These are phyloP conservation scores for Dasyornis broadbenti DNA, from an alignment of 2,113 vertebrate species.

Conservation along the genomic window DNA sequence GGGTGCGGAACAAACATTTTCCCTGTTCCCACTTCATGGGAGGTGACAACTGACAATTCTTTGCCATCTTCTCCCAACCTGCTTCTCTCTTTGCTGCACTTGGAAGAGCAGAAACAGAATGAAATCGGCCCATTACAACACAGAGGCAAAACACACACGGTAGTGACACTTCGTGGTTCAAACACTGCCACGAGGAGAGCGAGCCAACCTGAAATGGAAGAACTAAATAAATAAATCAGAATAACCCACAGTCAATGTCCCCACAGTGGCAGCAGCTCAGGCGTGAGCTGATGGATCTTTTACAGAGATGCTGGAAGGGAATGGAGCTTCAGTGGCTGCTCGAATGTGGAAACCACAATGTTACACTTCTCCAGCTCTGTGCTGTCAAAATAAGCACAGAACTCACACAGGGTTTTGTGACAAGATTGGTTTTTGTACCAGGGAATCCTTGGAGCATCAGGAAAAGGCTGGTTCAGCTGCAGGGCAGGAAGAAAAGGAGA, in stretches of 20 bases:
- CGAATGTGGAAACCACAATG: fast-evolving
- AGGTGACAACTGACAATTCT: neutral
- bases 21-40: neutral
- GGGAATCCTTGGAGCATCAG: neutral
- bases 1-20: fast-evolving
- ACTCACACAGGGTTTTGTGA: neutral
- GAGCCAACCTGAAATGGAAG: neutral
- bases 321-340: neutral
- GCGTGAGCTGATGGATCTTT: neutral
- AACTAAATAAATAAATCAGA: neutral
- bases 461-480: neutral
- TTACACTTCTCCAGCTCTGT: neutral
- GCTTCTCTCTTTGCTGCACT: too few species aligned
- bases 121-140: neutral
- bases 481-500: neutral
- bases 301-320: neutral
- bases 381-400: neutral
- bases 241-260: fast-evolving
- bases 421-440: neutral
- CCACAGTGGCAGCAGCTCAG: neutral
- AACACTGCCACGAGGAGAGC: fast-evolving
- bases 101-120: neutral
- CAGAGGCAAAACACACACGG: fast-evolving
- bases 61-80: neutral
- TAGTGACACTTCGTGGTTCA: neutral